Conservation (phyloP, 2,797 vertebrate genomes). For the Eulemur albifrons region DNA sequence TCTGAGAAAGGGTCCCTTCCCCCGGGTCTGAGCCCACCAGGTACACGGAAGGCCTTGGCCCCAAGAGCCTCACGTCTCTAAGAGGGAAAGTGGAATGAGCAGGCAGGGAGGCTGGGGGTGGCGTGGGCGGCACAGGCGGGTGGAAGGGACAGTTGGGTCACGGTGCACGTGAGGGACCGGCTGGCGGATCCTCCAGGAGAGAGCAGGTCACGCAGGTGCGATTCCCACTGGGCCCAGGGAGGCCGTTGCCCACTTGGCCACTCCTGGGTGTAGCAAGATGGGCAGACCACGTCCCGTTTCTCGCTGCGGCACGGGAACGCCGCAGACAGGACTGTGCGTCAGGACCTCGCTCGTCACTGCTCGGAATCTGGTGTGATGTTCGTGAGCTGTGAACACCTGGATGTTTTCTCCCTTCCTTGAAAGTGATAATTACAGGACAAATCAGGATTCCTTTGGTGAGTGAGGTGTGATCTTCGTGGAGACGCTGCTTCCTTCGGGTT, state of each 20-base stretch:
- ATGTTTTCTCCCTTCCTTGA: neutral
- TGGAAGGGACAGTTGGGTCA: too few species aligned
- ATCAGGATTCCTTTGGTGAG: fast-evolving
- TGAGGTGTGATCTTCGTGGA: neutral
- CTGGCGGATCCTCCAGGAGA: neutral
- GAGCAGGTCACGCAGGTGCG: neutral
- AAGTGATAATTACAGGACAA: neutral
- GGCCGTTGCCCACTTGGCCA: fast-evolving
- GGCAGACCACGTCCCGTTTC: fast-evolving
- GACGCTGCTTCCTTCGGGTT: fast-evolving
- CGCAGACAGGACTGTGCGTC: fast-evolving
- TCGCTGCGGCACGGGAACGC: fast-evolving
- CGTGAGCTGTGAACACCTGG: neutral
- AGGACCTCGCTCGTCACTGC: neutral
- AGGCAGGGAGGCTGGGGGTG: too few species aligned
- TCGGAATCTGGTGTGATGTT: neutral
- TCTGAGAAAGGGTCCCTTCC: neutral
- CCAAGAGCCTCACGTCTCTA: too few species aligned
- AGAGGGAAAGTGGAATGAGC: too few species aligned
- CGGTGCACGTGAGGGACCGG: neutral
- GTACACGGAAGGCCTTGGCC: neutral
- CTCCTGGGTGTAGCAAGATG: neutral
- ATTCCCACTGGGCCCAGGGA: neutral
- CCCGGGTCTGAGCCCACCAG: too few species aligned
- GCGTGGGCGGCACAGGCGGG: too few species aligned